Evolutionary conservation across 2,797 vertebrate species (phyloP).

Genomic region (Acipenser oxyrinchus): DNA sequence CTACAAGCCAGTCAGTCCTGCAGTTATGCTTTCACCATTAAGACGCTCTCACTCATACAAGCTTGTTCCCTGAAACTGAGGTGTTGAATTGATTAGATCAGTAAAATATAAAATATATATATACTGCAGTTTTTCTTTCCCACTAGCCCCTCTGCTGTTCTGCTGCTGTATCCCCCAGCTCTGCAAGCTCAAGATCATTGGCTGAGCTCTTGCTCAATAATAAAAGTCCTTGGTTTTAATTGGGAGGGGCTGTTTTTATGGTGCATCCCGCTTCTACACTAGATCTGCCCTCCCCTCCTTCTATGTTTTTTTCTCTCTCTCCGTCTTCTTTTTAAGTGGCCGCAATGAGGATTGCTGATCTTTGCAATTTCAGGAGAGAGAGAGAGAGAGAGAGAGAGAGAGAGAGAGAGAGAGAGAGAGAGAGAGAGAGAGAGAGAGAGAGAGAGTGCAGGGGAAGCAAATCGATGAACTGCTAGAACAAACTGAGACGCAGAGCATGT

Average conservation of each 20-base stretch:
- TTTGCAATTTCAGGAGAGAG: slow-evolving; percentile 46
- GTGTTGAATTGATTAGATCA: slow-evolving; percentile 36
- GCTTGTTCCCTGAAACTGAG: slow-evolving; percentile 16
- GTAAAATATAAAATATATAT: slow-evolving; percentile 34
- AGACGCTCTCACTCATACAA: slow-evolving; percentile 22
- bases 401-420: slow-evolving; percentile 11
- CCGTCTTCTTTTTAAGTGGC: slow-evolving; percentile 28
- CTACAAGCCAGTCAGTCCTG: slow-evolving; percentile 21
- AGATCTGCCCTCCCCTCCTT: slow-evolving; percentile 31
- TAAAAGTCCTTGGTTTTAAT: slow-evolving; percentile 44
- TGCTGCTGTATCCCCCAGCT: slow-evolving; percentile 66
- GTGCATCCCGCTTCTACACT: slow-evolving; percentile 40
- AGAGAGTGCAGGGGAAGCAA: slow-evolving; percentile 15
- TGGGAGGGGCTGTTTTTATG: slow-evolving; percentile 35
- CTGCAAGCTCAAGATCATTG: slow-evolving; percentile 51
- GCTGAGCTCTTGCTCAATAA: slow-evolving; percentile 48
- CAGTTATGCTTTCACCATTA: slow-evolving; percentile 19
- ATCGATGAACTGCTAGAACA: slow-evolving; percentile 23
- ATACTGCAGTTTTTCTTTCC: slow-evolving; percentile 45
- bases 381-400: slow-evolving; percentile 9
- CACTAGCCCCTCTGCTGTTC: slow-evolving; percentile 44
- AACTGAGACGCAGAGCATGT: slow-evolving; percentile 23
- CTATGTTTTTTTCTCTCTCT: slow-evolving; percentile 14
- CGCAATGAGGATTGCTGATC: slow-evolving; percentile 52
- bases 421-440: slow-evolving; percentile 7